Evolutionary conservation across 1,140 invertebrate species (phyloP).

Genomic region (Hyposmocoma kahamanoa): DNA sequence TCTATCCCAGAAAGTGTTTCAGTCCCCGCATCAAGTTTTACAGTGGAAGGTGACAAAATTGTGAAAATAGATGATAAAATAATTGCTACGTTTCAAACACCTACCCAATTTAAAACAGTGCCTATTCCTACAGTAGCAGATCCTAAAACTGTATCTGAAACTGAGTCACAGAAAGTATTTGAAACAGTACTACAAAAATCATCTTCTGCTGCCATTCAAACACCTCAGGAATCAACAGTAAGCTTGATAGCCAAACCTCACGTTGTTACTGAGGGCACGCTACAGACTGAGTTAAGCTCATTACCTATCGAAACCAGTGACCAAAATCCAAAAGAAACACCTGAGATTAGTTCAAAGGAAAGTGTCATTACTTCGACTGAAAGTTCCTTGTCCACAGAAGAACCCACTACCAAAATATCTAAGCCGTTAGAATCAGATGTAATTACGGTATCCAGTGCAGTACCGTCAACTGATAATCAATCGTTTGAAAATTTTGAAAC

Average conservation of each 20-base stretch:
- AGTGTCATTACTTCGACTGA: conserved; percentile 27
- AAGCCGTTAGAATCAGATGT: conserved; percentile 26
- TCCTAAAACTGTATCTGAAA: conserved; percentile 9
- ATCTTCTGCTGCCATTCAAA: conserved; percentile 11
- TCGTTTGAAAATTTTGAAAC: conserved; percentile 50
- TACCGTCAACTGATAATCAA: conserved; percentile 22
- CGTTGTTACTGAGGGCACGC: conserved; percentile 44
- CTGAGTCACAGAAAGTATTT: not conserved
- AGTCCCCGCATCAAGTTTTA: too few relatives aligned
- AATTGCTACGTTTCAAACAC: too few relatives aligned
- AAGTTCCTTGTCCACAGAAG: conserved; percentile 18
- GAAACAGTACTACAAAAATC: conserved; percentile 7
- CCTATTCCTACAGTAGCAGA: conserved; percentile 11
- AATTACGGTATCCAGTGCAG: conserved; percentile 25
- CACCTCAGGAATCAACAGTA: conserved; percentile 24
- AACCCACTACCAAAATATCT: conserved; percentile 22
- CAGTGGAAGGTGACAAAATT: too few relatives aligned
- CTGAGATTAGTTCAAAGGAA: conserved; percentile 38
- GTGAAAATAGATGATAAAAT: too few relatives aligned
- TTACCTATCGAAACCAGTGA: conserved; percentile 61
- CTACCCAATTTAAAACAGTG: too few relatives aligned
- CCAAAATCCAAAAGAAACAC: conserved; percentile 53
- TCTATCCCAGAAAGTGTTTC: too few relatives aligned
- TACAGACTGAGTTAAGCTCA: conserved; percentile 55
- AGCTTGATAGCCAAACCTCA: conserved; percentile 40